Conservation (phyloP, 2,797 vertebrate genomes). For the Acridotheres tristis region DNA sequence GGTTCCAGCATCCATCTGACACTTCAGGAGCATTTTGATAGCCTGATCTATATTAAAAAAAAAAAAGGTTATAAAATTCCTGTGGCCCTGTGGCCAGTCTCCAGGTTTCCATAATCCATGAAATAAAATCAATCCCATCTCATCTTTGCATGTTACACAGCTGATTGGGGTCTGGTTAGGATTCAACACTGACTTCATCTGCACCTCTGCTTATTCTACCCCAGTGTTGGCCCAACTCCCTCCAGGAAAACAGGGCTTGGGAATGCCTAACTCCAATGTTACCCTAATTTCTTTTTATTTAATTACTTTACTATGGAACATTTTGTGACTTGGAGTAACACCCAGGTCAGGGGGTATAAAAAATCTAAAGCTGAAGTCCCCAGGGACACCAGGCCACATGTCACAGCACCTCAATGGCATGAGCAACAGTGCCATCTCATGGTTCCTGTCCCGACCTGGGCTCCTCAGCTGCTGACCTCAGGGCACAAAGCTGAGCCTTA, state of each 20-base stretch:
- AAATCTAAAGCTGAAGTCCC: background rate
- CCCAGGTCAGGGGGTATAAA: background rate
- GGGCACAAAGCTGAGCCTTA: conserved; percentile 61
- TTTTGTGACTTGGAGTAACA: background rate
- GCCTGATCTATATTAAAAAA: conserved; percentile 75
- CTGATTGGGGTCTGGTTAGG: background rate
- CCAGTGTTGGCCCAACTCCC: accelerated
- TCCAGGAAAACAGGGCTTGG: background rate
- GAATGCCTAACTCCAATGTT: background rate
- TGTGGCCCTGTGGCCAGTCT: background rate
- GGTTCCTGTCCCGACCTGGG: background rate
- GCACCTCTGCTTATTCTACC: background rate
- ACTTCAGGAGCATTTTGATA: conserved; percentile 73
- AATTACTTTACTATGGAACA: background rate
- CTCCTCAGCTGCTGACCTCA: background rate
- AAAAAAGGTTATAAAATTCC: background rate
- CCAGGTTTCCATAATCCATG: background rate
- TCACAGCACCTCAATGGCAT: background rate
- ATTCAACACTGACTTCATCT: background rate
- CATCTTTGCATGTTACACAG: background rate
- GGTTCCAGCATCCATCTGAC: conserved; percentile 64
- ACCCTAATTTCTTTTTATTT: background rate
- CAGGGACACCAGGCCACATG: background rate
- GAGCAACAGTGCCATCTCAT: conserved; percentile 73
- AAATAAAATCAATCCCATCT: background rate